These are phyloP conservation scores for Lordiphosa mommai DNA, from an alignment of 1,140 invertebrate genomes.

Conservation along the genomic window DNA sequence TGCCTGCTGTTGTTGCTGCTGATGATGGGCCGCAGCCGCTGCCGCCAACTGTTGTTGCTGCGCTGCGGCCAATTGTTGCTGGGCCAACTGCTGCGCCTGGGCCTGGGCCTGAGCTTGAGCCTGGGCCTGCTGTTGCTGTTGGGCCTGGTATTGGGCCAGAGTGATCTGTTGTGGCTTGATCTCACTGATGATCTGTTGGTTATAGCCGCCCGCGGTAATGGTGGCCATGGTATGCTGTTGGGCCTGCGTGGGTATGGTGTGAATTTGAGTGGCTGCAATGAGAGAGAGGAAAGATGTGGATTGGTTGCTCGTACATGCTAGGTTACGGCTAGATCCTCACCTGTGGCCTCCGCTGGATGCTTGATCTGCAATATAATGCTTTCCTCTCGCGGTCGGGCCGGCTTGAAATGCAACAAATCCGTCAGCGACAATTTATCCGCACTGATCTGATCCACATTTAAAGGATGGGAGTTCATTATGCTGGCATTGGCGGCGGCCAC, in stretches of 20 bases:
- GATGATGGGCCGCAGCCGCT: slow-evolving; percentile 30
- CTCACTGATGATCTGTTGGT: slow-evolving; percentile 77
- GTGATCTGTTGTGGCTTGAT: slow-evolving; percentile 78
- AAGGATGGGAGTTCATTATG: slow-evolving; percentile 48
- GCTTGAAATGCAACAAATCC: slow-evolving; percentile 73
- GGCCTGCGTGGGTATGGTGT: slow-evolving; percentile 68
- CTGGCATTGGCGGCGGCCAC: slow-evolving; percentile 56
- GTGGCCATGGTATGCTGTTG: slow-evolving; percentile 75
- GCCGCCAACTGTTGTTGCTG: slow-evolving; percentile 45
- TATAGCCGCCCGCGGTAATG: slow-evolving; percentile 71
- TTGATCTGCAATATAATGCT: slow-evolving; percentile 72
- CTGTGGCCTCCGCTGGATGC: slow-evolving; percentile 62
- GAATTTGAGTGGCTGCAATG: slow-evolving; percentile 58
- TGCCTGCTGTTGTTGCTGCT: slow-evolving; percentile 47
- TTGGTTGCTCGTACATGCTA: too few relatives aligned
- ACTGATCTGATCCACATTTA: slow-evolving; percentile 46
- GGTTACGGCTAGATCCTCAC: slow-evolving; percentile 13
- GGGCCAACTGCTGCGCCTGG: slow-evolving; percentile 52
- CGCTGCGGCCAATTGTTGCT: slow-evolving; percentile 28
- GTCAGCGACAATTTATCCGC: slow-evolving; percentile 69
- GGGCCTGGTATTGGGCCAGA: slow-evolving; percentile 72
- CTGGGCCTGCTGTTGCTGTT: slow-evolving; percentile 66
- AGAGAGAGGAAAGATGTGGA: neutral
- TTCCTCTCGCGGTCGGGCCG: slow-evolving; percentile 68
- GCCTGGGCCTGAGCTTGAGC: slow-evolving; percentile 44